Base-by-base conservation (phyloP, 2,888 invertebrate genomes). In the Prostheceraeus crozeri region DNA sequence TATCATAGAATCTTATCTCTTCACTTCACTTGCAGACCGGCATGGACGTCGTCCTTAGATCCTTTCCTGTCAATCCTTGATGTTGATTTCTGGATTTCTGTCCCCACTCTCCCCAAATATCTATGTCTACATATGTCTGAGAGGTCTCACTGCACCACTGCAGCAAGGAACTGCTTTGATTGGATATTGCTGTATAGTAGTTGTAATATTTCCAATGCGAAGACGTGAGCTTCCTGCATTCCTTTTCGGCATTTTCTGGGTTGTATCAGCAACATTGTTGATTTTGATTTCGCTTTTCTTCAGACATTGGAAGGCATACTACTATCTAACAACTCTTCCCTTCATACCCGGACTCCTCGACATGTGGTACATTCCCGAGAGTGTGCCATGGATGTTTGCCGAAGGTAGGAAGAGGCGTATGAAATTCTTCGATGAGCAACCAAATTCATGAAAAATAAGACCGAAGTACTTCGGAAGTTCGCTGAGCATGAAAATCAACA, bases 1-100 rank as follows among this genome's bases (percentile, higher is more conserved):
- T 21, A 19, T 60, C 31, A 4, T 60, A 10, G 60, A 58, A 30
- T 14, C 57, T 3, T n/a, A 40, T 2, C 11, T 46, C 11, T n/a
- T 21, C 27, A 40, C 58, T 28, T 30, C n/a, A 16, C 6, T 60
- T 3, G 25, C 60, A 10, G 60, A 60, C 46, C 4, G 30, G 6
- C 60, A 19, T 40, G 60, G 60, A 21, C 23, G 60, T 16, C 36
- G 48, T 30, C 23, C 28, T 8, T 19, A 27, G 16, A 60, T 60
- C 14, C 21, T 60, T 11, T 14, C 14, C 11, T 3, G 30, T 8
- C 31, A 60, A 14, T 2, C 19, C 2, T 36, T 40, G 21, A 16
- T 60, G 11, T 28, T 23, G n/a, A n/a, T 36, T n/a, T 46, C 40
- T 16, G 30, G 10, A 3, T 40, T 60, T 57, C 3, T 53, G 3